Evolutionary conservation across 1,140 invertebrate species (phyloP).

Genomic region (Aphelinus certus): DNA sequence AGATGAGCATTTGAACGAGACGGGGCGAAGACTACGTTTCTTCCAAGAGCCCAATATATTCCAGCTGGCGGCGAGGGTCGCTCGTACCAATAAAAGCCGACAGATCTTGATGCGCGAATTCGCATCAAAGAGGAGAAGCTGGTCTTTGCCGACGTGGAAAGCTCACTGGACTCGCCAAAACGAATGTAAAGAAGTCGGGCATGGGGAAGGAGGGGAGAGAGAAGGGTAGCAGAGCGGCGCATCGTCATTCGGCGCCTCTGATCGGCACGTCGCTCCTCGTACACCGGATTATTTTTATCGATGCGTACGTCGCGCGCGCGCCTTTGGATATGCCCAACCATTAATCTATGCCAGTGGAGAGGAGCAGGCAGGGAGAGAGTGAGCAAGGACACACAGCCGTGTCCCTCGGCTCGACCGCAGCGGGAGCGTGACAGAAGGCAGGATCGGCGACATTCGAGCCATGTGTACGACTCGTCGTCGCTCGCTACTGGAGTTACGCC

Average conservation of each 20-base stretch:
- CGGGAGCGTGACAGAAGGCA: conserved; percentile 8
- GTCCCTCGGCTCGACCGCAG: not conserved
- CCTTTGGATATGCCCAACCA: conserved; percentile 16
- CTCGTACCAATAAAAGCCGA: no score
- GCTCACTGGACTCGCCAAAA: conserved; percentile 29
- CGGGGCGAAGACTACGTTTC: no score
- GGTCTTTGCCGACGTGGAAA: not conserved
- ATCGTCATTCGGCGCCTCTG: conserved; percentile 18
- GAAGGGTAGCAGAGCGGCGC: not conserved
- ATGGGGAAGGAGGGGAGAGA: not conserved
- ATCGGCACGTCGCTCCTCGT: conserved; percentile 15
- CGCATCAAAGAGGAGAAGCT: no score
- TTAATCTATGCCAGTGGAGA: conserved; percentile 33
- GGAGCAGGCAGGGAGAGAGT: not conserved
- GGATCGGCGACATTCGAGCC: not conserved
- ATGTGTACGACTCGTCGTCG: conserved; percentile 9
- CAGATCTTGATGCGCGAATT: no score
- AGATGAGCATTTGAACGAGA: no score
- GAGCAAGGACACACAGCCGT: not conserved
- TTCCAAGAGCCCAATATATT: no score
- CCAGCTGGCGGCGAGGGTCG: no score
- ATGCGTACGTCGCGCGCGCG: conserved; percentile 10
- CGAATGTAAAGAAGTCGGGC: not conserved
- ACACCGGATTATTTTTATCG: conserved; percentile 27
- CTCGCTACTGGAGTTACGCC: conserved; percentile 25